phyloP scores from a whole-genome alignment of 2,797 vertebrate species.

The Oreochromis mossambicus region DNA sequence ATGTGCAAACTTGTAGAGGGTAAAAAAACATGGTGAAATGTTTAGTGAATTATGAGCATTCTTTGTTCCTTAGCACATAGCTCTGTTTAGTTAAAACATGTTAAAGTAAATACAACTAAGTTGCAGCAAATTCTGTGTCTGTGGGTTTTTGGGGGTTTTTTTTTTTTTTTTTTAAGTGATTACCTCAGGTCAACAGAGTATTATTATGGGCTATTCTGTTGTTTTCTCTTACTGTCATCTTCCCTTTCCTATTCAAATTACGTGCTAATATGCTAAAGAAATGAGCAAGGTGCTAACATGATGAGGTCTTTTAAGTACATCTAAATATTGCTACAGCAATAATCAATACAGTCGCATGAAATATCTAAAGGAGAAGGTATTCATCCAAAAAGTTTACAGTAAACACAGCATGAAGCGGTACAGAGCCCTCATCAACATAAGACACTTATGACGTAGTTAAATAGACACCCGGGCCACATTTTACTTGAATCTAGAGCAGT shows the following conservation, averaged over 20 bases:
- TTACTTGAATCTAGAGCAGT: neutral
- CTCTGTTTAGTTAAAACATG: neutral
- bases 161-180: neutral
- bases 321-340: neutral
- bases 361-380: slow-evolving; percentile 1
- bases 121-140: neutral
- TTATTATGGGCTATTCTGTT: neutral
- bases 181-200: neutral
- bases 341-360: neutral
- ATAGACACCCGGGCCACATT: neutral
- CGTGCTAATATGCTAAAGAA: neutral
- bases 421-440: slow-evolving; percentile 47
- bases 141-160: neutral
- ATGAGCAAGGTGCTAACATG: neutral
- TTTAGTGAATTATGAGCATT: neutral
- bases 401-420: slow-evolving; percentile 51
- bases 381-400: slow-evolving; percentile 63
- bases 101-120: neutral
- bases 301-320: neutral
- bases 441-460: neutral
- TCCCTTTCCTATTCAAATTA: neutral
- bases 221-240: neutral
- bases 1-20: neutral
- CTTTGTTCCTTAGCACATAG: neutral
- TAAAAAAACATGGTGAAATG: neutral